Conservation (phyloP, 2,797 vertebrate genomes). For the Anolis apletophallus region DNA sequence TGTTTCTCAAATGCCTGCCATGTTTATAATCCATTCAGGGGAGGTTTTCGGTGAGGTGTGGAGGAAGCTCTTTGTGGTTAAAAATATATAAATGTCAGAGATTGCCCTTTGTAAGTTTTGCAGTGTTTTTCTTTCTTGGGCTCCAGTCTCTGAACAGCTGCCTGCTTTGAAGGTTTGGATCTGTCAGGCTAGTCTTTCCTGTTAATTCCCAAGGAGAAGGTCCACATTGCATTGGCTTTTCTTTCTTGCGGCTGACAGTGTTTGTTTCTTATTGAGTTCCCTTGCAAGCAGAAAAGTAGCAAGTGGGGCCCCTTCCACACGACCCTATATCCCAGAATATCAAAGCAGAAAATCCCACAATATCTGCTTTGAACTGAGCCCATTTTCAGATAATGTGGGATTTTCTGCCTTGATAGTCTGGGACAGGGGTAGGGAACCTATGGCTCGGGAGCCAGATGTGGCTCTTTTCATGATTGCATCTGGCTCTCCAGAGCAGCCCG, state of each 20-base stretch:
- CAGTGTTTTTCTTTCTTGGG: neutral
- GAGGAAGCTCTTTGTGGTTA: neutral
- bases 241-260: neutral
- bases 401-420: no score
- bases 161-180: neutral
- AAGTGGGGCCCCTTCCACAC: neutral
- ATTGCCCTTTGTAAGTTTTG: neutral
- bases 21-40: neutral
- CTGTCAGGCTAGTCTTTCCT: neutral
- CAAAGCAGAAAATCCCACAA: no score
- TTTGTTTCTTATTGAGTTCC: neutral
- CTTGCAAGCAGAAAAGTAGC: neutral
- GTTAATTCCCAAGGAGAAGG: neutral
- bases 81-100: neutral
- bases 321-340: no score
- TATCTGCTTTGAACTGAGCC: no score
- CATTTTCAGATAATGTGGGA: no score
- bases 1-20: neutral
- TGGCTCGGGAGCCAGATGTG: no score
- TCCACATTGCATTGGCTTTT: neutral
- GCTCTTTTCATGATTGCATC: no score
- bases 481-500: no score
- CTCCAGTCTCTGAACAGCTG: neutral
- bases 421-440: no score
- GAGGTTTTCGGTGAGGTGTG: neutral